Evolutionary conservation across 2,888 invertebrate genomes (phyloP), one percentile per base, ranked within the genome.

Genomic region (Cheiracanthium punctorium): DNA sequence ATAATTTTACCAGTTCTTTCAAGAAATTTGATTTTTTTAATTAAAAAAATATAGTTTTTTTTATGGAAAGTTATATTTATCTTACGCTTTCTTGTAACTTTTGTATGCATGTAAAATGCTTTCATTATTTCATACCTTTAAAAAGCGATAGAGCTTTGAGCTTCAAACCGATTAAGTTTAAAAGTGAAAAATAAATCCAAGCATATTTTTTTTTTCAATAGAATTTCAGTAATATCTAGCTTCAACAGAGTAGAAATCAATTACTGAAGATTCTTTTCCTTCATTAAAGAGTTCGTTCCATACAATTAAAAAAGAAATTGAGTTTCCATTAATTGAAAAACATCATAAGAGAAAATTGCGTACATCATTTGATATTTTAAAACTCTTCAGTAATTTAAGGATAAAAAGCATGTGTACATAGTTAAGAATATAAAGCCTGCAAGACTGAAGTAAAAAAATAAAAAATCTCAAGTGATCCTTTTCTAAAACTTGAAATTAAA

Each of bases 401-500:
- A 58, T 58, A 58, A 58, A 58, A 58, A 58, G 24, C 2, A 2
- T 58, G 24, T 58, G 58, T 58, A 58, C 58, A 58, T 12, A 58
- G 58, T 58, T 58, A 24, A 24, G 20, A 58, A 5, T 58, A 58
- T 58, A 58, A 58, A 58, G 58, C 58, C 1, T 58, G 58, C 24
- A 8, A 58, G 58, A 58, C 24, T 58, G n/a, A 24, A 1, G 2
- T 17, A 24, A 58, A 58, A 58, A 58, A 58, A 48, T 48, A 17
- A 8, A 24, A 8, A 24, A 5, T 58, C 24, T 58, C 58, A 58
- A 58, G 58, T 58, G 58, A 58, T 58, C 58, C 43, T 58, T 58
- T 58, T 58, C 58, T 24, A 5, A 58, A 58, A 58, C 58, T 58
- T 58, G 58, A 37, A 71, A 71, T 71, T 71, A 71, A 71, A 71